These are phyloP conservation scores for Calosoma granatense DNA, from an alignment of 1,140 invertebrate species.

Conservation along the genomic window DNA sequence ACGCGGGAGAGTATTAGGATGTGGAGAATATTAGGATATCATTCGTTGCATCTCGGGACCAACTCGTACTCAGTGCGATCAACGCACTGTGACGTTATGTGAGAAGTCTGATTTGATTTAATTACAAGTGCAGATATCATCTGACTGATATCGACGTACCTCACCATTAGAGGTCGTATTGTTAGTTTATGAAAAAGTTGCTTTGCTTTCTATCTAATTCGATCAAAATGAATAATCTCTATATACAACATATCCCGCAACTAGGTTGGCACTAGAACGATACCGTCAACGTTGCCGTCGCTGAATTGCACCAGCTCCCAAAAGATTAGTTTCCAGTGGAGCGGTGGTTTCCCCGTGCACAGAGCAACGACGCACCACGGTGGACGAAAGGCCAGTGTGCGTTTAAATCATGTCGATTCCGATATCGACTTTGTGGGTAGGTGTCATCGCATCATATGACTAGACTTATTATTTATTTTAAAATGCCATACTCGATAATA, in stretches of 20 bases:
- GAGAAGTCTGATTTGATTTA: constrained; percentile 2
- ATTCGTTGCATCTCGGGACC: constrained; percentile 2
- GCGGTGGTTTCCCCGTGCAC: too few species aligned
- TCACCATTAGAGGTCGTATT: constrained; percentile 8
- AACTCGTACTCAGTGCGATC: not conserved
- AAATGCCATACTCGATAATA: constrained; percentile 3
- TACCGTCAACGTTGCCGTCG: not conserved
- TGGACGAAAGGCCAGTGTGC: not conserved
- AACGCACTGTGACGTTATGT: not conserved
- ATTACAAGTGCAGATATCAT: constrained; percentile 4
- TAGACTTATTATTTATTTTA: constrained; percentile 4
- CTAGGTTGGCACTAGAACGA: not conserved
- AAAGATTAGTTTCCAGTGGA: too few species aligned
- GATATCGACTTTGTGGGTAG: constrained; percentile 1
- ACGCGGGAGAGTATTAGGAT: not conserved
- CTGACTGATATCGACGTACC: not conserved
- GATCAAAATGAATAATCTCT: constrained; percentile 27
- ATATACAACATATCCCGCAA: constrained; percentile 21
- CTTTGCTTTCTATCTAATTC: constrained; percentile 28
- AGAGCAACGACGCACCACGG: not conserved
- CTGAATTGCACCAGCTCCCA: too few species aligned
- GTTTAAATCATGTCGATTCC: not conserved
- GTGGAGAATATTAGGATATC: not conserved
- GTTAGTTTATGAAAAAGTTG: constrained; percentile 15
- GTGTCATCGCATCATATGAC: not conserved